Percentiles rank a stretch among this genome's conserved stretches.
These are phyloP conservation scores for Elephas maximus DNA, from an alignment of 2,113 vertebrate genomes.

Conservation along the genomic window DNA sequence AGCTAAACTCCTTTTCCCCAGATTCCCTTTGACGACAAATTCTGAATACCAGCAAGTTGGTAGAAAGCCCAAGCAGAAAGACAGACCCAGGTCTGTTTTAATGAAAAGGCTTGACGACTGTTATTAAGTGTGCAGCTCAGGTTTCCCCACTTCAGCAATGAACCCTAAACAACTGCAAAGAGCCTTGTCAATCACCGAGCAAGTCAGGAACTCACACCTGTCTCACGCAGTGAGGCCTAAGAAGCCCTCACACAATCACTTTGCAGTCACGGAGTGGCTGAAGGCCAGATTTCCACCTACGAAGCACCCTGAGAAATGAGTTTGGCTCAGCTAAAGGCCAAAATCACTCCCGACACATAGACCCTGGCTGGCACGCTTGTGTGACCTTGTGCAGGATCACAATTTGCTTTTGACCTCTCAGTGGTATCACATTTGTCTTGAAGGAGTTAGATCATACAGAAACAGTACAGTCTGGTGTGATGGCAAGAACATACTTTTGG, in stretches of 20 bases:
- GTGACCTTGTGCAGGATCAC: background rate
- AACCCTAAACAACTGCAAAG: background rate
- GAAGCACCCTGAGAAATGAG: background rate
- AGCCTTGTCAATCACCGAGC: background rate
- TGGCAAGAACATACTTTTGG: background rate
- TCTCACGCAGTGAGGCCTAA: background rate
- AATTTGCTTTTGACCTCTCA: background rate
- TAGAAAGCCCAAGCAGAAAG: background rate
- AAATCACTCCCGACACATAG: background rate
- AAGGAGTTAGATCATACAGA: background rate
- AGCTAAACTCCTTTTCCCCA: background rate
- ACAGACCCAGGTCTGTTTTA: background rate
- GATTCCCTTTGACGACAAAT: conserved; percentile 25
- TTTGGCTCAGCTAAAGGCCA: background rate
- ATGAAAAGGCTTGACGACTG: background rate
- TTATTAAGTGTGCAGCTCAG: background rate
- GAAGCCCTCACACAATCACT: background rate
- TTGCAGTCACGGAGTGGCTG: background rate
- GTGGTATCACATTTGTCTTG: background rate
- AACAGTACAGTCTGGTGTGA: background rate
- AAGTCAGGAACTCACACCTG: background rate
- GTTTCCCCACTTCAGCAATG: background rate
- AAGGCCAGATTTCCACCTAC: conserved; percentile 3
- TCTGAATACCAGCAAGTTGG: background rate
- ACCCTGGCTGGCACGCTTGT: rapidly evolving